These are phyloP conservation scores for Thamnophis sirtalis DNA, from an alignment of 2,113 vertebrate genomes.

Conservation along the genomic window DNA sequence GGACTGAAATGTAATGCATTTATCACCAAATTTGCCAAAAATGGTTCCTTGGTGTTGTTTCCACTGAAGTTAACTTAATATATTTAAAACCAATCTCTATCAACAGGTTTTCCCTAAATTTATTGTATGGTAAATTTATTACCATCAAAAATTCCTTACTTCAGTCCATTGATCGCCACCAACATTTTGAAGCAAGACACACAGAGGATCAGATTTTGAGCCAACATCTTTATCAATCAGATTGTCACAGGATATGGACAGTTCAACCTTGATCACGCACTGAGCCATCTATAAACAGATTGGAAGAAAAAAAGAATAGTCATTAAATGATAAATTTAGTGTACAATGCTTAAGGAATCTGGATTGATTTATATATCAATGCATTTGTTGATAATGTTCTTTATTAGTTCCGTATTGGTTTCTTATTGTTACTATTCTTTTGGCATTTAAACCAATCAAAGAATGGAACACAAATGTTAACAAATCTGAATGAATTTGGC, in stretches of 20 bases:
- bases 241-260: conserved; percentile 79
- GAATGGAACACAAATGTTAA: not conserved
- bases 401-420: not conserved
- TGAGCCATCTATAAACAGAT: conserved; percentile 80
- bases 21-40: not conserved
- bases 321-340: not conserved
- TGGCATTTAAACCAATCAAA: not conserved
- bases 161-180: conserved; percentile 81
- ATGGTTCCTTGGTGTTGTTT: not conserved
- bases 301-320: not conserved
- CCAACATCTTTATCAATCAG: conserved; percentile 87
- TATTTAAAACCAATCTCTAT: not conserved
- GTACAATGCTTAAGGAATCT: not conserved
- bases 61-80: not conserved
- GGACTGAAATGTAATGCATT: not conserved
- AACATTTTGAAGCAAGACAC: conserved; percentile 81
- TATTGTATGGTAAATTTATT: not conserved
- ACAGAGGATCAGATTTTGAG: conserved; percentile 88
- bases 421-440: not conserved
- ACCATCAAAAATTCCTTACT: conserved; percentile 61
- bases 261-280: conserved; percentile 81
- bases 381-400: not conserved
- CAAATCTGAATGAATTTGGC: not conserved
- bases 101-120: not conserved
- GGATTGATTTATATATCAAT: not conserved